These are phyloP conservation scores for Pseudeuparius sepicola DNA, from an alignment of 2,888 invertebrate species.

Conservation along the genomic window DNA sequence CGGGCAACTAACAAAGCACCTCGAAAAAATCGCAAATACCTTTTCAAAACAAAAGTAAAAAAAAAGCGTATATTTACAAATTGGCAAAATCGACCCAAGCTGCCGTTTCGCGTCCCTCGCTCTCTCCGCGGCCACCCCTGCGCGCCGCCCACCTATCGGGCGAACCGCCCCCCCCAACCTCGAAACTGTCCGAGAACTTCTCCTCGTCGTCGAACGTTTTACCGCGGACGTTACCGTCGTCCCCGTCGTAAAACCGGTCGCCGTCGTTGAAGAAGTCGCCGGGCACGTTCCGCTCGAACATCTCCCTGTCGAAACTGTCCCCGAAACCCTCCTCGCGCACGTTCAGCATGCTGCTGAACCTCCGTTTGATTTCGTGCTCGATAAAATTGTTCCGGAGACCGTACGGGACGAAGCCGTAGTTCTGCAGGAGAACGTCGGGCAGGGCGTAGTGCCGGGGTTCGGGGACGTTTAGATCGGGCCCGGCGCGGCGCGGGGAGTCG, in stretches of 20 bases:
- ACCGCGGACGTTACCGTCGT: constrained; percentile 2
- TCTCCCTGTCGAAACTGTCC: constrained; percentile 3
- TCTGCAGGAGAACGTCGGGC: constrained; percentile 29
- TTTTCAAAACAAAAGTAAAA: too few relatives aligned
- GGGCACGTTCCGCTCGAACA: neutral
- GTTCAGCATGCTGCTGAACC: constrained; percentile 31
- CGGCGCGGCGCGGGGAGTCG: constrained; percentile 24
- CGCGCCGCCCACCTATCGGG: constrained; percentile 16
- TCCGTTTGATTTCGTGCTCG: constrained; percentile 30
- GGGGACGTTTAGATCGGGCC: too few relatives aligned
- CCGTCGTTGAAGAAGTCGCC: too few relatives aligned
- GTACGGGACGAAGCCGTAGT: constrained; percentile 27
- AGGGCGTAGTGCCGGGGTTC: constrained; percentile 22
- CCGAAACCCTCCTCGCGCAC: constrained; percentile 14
- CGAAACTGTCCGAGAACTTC: constrained; percentile 26
- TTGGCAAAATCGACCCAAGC: constrained; percentile 42
- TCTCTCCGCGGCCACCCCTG: constrained; percentile 14
- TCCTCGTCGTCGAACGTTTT: constrained; percentile 4
- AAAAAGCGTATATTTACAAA: constrained; percentile 39
- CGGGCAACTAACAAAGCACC: too few relatives aligned
- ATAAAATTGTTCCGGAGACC: constrained; percentile 22
- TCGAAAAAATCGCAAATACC: constrained; percentile 28
- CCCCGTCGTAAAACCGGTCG: too few relatives aligned
- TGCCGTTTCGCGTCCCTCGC: constrained; percentile 23
- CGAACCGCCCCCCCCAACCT: constrained; percentile 21